These are phyloP conservation scores for Salpingus planirostris DNA, from an alignment of 2,888 invertebrate species.

Conservation along the genomic window DNA sequence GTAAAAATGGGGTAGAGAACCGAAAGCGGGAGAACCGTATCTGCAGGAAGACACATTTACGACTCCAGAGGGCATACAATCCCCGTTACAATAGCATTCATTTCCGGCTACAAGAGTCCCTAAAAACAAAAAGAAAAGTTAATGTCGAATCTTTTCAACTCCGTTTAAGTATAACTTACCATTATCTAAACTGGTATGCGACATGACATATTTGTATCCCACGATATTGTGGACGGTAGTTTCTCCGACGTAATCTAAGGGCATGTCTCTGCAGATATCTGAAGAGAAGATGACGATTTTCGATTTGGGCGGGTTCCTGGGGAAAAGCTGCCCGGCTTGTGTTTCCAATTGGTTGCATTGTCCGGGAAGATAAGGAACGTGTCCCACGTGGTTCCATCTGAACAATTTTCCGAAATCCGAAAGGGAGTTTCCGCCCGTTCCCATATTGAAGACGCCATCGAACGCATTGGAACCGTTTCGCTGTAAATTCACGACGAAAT, in stretches of 20 bases:
- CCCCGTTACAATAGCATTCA: conserved; percentile 64
- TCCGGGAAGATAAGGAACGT: conserved; percentile 45
- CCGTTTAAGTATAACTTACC: no score
- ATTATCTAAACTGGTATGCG: conserved; percentile 57
- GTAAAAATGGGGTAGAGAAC: conserved; percentile 78
- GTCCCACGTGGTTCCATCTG: conserved; percentile 61
- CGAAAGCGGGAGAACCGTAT: conserved; percentile 71
- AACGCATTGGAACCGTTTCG: conserved; percentile 65
- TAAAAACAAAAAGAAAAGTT: no score
- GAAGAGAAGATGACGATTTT: conserved; percentile 58
- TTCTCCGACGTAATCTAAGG: conserved; percentile 53
- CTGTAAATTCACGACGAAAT: conserved; percentile 39
- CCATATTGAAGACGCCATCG: conserved; percentile 70
- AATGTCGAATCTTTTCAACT: no score
- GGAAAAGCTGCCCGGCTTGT: conserved; percentile 74
- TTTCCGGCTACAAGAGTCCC: conserved; percentile 52
- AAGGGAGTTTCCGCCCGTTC: conserved; percentile 56
- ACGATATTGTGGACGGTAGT: conserved; percentile 49
- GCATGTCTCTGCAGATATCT: conserved; percentile 65
- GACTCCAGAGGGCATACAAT: conserved; percentile 63
- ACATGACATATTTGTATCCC: conserved; percentile 61
- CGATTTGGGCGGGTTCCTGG: conserved; percentile 53
- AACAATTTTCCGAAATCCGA: conserved; percentile 61
- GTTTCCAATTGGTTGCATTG: conserved; percentile 57
- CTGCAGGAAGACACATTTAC: conserved; percentile 70